Evolutionary conservation across 2,888 invertebrate genomes (phyloP), one percentile per base, ranked within the genome.

Genomic region (Microplitis deprimator): DNA sequence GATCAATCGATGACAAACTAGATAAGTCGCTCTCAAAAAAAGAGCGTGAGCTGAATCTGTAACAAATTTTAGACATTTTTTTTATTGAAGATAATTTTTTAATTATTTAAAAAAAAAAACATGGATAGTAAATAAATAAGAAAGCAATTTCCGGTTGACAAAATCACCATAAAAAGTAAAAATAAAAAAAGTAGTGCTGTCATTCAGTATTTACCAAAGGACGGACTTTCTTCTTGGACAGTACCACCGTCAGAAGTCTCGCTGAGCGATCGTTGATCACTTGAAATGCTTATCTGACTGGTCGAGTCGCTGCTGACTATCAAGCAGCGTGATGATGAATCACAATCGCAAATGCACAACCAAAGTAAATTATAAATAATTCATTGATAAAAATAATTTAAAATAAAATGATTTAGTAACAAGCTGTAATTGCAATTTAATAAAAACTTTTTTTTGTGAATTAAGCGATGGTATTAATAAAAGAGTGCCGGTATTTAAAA

Each of bases 1-100:
- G 87, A 98, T 98, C 78, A 98, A 92, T 29, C 97, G 94, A 90
- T 98, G 98, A 87, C 98, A 98, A 60, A 98, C 97, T 84, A 98
- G 92, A 87, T 97, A 97, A 0, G 97, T 97, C 6, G 98, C 96
- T 78, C 97, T 93, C 0, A 97, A 96, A 86, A 98, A 98, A 80
- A 98, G 90, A 1, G 97, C 97, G 88, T 95, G 95, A 0, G 96
- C 95, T 70, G 95, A 95, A 91, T 96, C 96, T 96, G 89, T 61
- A 89, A 82, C 85, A 87, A 81, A 67, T 29, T 59, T 76, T 70
- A 10, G 4, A 59, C 68, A 39, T 75, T 76, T 67, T 75, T 76
- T 70, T 62, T 68, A 60, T 13, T 68, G 60, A 39, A 67, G 1
- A 68, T 7, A 5, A 13, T 50, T 5, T 10, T 7, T 20, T 6